Evolutionary conservation across 2,888 invertebrate genomes (phyloP).

Genomic region (Hecatera dysodea): DNA sequence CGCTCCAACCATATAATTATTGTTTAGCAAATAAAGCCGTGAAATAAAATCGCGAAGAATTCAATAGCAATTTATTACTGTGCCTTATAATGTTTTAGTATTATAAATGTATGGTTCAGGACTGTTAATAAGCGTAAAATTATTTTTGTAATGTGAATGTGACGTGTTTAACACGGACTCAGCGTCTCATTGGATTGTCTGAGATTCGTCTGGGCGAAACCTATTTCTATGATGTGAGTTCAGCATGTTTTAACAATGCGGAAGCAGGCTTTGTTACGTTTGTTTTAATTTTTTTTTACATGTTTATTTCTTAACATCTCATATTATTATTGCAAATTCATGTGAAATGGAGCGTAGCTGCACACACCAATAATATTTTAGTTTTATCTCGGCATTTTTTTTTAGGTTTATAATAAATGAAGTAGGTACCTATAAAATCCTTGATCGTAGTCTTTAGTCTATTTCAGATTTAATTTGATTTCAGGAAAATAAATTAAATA

Average conservation of each 20-base stretch:
- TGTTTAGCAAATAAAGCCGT: constrained; percentile 66
- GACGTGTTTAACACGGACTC: constrained; percentile 72
- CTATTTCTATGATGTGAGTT: constrained; percentile 77
- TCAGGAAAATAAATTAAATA: background rate
- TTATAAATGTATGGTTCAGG: constrained; percentile 42
- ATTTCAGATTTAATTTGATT: background rate
- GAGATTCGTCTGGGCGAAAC: constrained; percentile 76
- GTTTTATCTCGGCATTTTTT: constrained; percentile 1
- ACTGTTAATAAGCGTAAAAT: constrained; percentile 44
- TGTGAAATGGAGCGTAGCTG: constrained; percentile 11
- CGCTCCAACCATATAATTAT: constrained; percentile 59
- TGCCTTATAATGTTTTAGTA: constrained; percentile 70
- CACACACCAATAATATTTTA: background rate
- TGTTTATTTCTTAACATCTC: background rate
- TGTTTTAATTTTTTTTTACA: background rate
- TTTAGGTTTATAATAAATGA: background rate
- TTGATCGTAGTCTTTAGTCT: background rate
- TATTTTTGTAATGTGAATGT: constrained; percentile 74
- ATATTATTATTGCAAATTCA: constrained; percentile 13
- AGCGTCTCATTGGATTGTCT: constrained; percentile 77
- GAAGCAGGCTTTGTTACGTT: background rate
- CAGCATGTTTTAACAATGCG: background rate
- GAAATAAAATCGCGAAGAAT: constrained; percentile 54
- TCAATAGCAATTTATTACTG: constrained; percentile 61
- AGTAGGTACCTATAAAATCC: background rate